Base-by-base conservation (phyloP, 1,140 invertebrate species). In the Penaeus chinensis region DNA sequence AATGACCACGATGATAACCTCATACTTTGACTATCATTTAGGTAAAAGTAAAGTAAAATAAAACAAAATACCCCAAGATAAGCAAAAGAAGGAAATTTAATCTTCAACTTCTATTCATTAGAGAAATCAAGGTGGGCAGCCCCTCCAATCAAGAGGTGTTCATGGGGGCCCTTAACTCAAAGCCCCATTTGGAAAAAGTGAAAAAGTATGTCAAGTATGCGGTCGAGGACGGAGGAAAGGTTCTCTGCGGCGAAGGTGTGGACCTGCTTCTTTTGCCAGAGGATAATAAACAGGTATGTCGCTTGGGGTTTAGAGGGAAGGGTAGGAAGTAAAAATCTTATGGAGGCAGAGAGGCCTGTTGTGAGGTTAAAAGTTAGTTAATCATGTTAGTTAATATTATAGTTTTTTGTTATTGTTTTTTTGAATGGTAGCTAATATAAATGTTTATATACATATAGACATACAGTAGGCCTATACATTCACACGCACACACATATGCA, bases 161-260 rank as follows among this genome's bases (percentile, higher is more conserved):
- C 82, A 91, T 93, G 89, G 94, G 94, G 13, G 93, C 94, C 8
- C 89, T 94, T 20, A 93, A 94, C 81, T 94, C 93, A 81, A 91
- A 92, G 87, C 90, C 92, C 69, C 94, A 94, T 91, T 91, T 92
- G 24, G 92, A 92, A n/a, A 94, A 94, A 90, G 93, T 94, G 7
- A 90, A 91, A 85, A 88, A 90, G 22, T 94, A 93, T 90, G 91
- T 94, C 54, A 89, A 90, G 22, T 87, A 91, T 24, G 92, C 92
- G 11, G 78, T 90, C 24, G 82, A 91, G 74, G 92, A 92, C 76
- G 92, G 92, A 37, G 92, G 90, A 16, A 90, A 63, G 1, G 89
- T 93, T 69, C 77, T 89, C 2, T 91, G 90, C 78, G 91, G 91
- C 18, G 89, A 91, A 66, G 88, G 85, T 42, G 87, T 89, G 8